phyloP scores from a whole-genome alignment of 1,140 invertebrate genomes.

The Anadara kagoshimensis region DNA sequence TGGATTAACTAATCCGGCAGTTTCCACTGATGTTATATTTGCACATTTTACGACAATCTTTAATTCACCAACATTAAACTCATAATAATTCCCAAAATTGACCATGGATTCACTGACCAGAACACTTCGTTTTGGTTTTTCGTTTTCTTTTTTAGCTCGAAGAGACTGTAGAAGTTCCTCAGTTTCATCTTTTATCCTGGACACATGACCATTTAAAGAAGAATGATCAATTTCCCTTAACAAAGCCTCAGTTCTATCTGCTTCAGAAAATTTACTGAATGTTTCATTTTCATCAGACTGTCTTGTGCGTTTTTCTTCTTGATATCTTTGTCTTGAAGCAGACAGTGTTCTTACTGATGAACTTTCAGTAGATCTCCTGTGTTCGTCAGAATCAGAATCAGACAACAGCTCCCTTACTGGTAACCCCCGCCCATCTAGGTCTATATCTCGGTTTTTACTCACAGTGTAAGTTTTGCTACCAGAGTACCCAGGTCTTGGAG shows the following conservation, averaged over 20 bases:
- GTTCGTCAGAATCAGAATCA: too few species aligned
- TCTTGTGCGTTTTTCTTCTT: too few species aligned
- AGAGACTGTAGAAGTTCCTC: neutral
- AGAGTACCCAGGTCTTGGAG: too few species aligned
- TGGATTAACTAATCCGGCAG: conserved; percentile 51
- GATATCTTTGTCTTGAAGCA: too few species aligned
- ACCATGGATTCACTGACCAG: conserved; percentile 4
- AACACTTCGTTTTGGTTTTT: neutral
- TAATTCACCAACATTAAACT: conserved; percentile 33
- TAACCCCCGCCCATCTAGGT: too few species aligned
- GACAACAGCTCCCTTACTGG: too few species aligned
- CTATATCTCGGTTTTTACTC: too few species aligned
- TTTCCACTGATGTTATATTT: conserved; percentile 45
- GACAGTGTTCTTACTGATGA: too few species aligned
- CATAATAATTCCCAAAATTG: neutral
- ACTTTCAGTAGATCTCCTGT: too few species aligned
- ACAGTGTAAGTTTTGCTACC: too few species aligned
- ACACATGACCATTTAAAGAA: conserved; percentile 3
- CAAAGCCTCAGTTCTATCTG: neutral
- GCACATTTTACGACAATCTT: conserved; percentile 40
- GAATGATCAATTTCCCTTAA: conserved; percentile 1
- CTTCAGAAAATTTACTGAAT: neutral
- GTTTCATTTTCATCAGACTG: too few species aligned
- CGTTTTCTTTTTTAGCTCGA: neutral
- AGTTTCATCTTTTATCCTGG: neutral